phyloP scores from a whole-genome alignment of 2,113 vertebrate genomes.

The Pangasianodon gigas region DNA sequence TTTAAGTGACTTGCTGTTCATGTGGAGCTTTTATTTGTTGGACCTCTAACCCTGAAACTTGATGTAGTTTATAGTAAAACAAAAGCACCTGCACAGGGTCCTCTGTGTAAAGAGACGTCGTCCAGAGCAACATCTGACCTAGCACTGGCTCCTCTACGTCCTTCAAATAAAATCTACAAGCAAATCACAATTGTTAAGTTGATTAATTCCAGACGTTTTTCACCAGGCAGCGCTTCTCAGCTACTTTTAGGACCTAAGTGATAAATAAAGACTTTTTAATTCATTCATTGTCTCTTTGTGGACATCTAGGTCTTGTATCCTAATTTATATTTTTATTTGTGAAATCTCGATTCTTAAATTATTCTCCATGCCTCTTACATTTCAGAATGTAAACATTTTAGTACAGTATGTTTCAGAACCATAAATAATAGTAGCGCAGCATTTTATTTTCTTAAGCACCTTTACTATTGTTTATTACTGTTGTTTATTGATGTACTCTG shows the following conservation, averaged over 20 bases:
- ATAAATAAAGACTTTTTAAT: background rate
- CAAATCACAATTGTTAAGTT: background rate
- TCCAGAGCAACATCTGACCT: slow-evolving; percentile 76
- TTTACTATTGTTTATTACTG: background rate
- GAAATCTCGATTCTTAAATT: background rate
- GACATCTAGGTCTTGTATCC: background rate
- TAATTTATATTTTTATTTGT: background rate
- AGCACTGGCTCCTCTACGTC: slow-evolving; percentile 67
- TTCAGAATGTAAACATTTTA: background rate
- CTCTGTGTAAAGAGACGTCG: slow-evolving; percentile 70
- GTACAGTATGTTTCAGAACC: background rate
- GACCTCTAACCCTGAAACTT: background rate
- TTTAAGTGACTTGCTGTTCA: no score
- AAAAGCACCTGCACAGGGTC: slow-evolving; percentile 71
- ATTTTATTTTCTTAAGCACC: slow-evolving; percentile 36
- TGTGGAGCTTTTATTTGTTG: no score
- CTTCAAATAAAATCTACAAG: slow-evolving; percentile 77
- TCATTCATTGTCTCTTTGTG: background rate
- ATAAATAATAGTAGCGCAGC: background rate
- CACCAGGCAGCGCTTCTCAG: no score
- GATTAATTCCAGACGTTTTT: background rate
- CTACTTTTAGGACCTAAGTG: no score
- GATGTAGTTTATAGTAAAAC: background rate
- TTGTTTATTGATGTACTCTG: background rate
- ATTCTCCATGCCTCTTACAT: no score